Evolutionary conservation across 2,113 vertebrate species (phyloP), one percentile per base, ranked within the genome.

Genomic region (Oxygymnocypris stewartii): DNA sequence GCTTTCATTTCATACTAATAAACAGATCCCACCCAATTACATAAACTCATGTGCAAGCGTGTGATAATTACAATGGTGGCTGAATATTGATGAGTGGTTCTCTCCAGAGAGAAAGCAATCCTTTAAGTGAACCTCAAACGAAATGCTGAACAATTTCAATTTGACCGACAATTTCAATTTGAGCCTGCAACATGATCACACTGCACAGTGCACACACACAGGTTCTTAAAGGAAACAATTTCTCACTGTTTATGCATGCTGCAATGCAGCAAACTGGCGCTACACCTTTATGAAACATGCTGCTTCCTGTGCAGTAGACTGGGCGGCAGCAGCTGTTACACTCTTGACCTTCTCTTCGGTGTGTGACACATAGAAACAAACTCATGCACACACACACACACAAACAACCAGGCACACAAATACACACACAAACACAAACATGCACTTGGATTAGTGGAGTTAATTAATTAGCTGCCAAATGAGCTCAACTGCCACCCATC

Each of bases 381-480:
- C 82, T 67, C 81, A 88, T 49, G 14, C 79, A 40, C 85, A 0
- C 37, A 73, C n/a, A n/a, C n/a, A n/a, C 65, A 81, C 85, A 78
- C 44, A 63, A 76, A 49, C 23, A 75, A 37, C 47, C 78, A 73
- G 51, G 75, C 49, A 74, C 6, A 40, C n/a, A 84, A 44, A 78
- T 25, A 35, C 44, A 74, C n/a, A n/a, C 8, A 82, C 16, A 76
- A 10, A 57, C 51, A 59, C 16, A 67, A 23, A 59, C 54, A 61
- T 20, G 16, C 49, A 54, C 11, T 13, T 40, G 4, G 23, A 47
- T 47, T 75, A 44, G 20, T 75, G 71, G 40, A n/a, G 11, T 13
- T 25, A 75, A 44, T 75, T 44, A 44, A 74, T 25, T 75, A 47
- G n/a, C 42, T 47, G 42, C 23, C 40, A 75, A 75, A 75, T 25